Base-by-base conservation (phyloP, 2,113 vertebrate genomes). In the Percopsis transmontana region DNA sequence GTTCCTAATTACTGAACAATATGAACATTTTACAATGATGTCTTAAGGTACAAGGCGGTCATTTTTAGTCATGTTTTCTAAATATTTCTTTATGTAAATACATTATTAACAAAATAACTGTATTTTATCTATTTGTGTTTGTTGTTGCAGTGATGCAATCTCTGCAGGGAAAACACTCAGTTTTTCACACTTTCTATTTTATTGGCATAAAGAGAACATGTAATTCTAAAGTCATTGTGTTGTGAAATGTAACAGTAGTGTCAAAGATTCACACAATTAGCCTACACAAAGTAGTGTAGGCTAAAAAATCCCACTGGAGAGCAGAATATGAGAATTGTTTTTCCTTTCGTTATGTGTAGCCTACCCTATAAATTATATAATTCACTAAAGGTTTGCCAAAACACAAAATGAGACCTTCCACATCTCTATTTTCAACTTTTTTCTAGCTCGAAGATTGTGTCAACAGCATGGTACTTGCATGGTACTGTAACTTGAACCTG, bases 171-270 rank as follows among this genome's bases (percentile, higher is more conserved):
- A 33, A 33, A 33, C 5, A 33, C 5, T 4, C 5, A 33, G 1
- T 6, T 6, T 6, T 4, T 4, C 27, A 33, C 27, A 33, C 27
- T 27, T 27, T 2, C 5, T 27, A 33, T 38, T 81, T 81, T 72
- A 70, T 81, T 79, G 41, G 24, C 55, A 66, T 41, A 13, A 19
- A 74, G 58, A 65, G 56, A 63, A 9, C n/a, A 41, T 21, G 66
- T 74, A 58, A 24, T 24, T 44, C 10, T 44, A 44, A 62, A 58
- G 70, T 80, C 77, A 83, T 61, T 80, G 57, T 74, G 44, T 38
- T 40, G 73, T 62, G 63, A 59, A 47, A 40, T 69, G 64, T 57
- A 82, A 70, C 65, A 76, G 23, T 13, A 59, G 40, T 76, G 64
- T 48, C 19, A 16, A 15, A 74, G 4, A 9, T 21, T 24, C 18